Base-by-base conservation (phyloP, 2,888 invertebrate species). In the Pachycephus smyrnensis region DNA sequence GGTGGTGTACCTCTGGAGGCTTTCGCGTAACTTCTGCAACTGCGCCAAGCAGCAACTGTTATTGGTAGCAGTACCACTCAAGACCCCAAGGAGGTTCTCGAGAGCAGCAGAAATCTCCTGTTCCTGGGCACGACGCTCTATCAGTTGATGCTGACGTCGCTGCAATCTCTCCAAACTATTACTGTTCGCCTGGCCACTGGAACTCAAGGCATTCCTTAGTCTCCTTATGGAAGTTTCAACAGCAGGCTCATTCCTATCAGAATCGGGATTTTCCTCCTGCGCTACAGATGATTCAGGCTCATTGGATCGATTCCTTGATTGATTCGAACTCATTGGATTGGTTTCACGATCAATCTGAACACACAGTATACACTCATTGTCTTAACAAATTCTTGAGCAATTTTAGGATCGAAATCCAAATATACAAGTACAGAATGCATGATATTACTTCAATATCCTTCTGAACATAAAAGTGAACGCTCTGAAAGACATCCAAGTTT, bases 341-440 rank as follows among this genome's bases (percentile, higher is more conserved):
- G 95, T 95, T 6, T 95, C 95, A 77, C 95, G 94, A 87, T 95
- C 95, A 84, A 94, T 95, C 95, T 95, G 88, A 40, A 88, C 88
- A 84, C 81, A 76, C 12, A 30, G 36, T 79, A 76, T 77, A 12
- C 1, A 75, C 12, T 75, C 6, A 55, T 30, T 73, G 11, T 69
- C 12, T 68, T 40, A 31, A 30, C 6, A 12, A 73, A 1, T 9
- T 55, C 9, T 23, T 55, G 15, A 55, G 9, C 55, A 55, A 55
- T 23, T 9, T 55, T 2, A 23, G 23, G 23, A 55, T 55, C 23
- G 9, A 55, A 55, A 55, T 55, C 1, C 2, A 55, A 55, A 23
- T 15, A 55, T 55, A 55, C 2, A 55, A 23, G 55, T 55, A 9
- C 15, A 55, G 9, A 55, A 55, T 23, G 9, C 6, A 55, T 9